phyloP scores from a whole-genome alignment of 2,797 vertebrate genomes.

The Amblyopsis hoosieri region DNA sequence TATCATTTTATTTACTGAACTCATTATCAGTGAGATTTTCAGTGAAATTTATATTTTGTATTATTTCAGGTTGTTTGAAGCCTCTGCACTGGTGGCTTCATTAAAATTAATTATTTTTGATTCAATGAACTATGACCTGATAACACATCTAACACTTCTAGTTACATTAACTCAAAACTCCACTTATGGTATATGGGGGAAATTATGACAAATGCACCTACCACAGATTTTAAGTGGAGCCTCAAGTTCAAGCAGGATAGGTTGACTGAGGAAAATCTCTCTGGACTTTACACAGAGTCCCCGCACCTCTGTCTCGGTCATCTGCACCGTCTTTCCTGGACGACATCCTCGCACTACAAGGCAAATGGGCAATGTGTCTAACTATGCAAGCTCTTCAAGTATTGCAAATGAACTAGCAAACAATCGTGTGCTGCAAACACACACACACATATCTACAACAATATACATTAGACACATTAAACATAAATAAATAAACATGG shows the following conservation, averaged over 20 bases:
- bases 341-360: constrained; percentile 90
- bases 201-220: constrained; percentile 57
- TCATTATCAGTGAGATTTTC: too few relatives aligned
- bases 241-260: constrained; percentile 92
- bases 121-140: too few relatives aligned
- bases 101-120: too few relatives aligned
- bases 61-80: too few relatives aligned
- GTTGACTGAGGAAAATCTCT: constrained; percentile 95
- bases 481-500: neutral
- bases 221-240: constrained; percentile 95
- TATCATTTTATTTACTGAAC: too few relatives aligned
- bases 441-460: too few relatives aligned
- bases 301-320: constrained; percentile 93
- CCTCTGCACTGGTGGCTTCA: too few relatives aligned
- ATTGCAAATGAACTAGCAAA: constrained; percentile 29
- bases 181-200: too few relatives aligned
- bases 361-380: constrained; percentile 1
- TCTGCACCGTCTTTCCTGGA: constrained; percentile 93
- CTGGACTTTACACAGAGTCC: constrained; percentile 94
- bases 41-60: too few relatives aligned
- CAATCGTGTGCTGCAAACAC: too few relatives aligned
- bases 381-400: neutral
- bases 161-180: too few relatives aligned
- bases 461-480: neutral
- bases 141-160: too few relatives aligned